Percentiles rank a stretch among this genome's conserved stretches.
phyloP scores from a whole-genome alignment of 2,113 vertebrate species.

The Mastomys natalensis region DNA sequence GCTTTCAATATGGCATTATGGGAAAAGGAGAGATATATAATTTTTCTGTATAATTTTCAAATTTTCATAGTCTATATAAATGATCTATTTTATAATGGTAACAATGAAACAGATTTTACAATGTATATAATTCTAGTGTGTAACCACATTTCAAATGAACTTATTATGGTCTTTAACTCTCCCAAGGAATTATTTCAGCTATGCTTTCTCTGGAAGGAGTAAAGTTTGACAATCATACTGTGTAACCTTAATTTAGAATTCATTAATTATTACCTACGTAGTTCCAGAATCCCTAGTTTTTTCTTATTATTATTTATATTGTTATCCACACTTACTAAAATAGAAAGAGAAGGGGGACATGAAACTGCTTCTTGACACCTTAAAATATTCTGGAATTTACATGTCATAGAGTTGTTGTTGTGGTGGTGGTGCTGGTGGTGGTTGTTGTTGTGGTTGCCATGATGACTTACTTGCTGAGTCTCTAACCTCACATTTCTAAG shows the following conservation, averaged over 20 bases:
- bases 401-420: not conserved
- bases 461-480: not conserved
- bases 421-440: no score
- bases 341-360: not conserved
- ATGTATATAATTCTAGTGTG: not conserved
- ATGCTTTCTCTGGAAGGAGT: not conserved
- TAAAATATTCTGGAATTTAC: not conserved
- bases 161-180: not conserved
- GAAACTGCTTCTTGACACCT: not conserved
- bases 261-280: not conserved
- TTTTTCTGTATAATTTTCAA: not conserved
- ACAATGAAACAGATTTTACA: not conserved
- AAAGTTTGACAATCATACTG: not conserved
- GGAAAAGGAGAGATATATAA: not conserved
- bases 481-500: not conserved
- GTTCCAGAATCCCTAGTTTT: not conserved
- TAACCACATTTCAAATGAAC: not conserved
- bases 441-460: not conserved
- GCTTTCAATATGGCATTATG: not conserved
- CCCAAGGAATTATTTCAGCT: not conserved
- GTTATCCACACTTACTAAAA: not conserved
- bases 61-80: not conserved
- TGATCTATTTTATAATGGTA: slow-evolving; percentile 1
- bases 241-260: not conserved
- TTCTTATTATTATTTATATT: not conserved